Base-by-base conservation (phyloP, 2,888 invertebrate genomes). In the Ectemnius continuus region DNA sequence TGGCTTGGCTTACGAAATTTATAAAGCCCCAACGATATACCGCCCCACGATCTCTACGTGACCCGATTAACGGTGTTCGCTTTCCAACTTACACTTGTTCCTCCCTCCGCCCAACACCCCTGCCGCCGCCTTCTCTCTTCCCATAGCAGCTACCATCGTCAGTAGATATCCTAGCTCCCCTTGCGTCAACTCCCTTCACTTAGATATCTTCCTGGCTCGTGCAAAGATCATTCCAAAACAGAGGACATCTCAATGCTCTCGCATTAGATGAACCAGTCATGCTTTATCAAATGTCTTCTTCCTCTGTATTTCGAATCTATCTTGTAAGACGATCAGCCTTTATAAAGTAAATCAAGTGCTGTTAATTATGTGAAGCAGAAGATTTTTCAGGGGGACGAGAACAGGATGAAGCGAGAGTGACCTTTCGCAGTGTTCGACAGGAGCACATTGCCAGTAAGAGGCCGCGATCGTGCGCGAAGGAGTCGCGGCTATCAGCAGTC, bases 1-100 rank as follows among this genome's bases (percentile, higher is more conserved):
- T 68, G 79, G 79, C 67, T 36, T 66, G 63, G 67, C 68, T 73
- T 46, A 73, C 57, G 66, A 70, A 81, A 81, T 81, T 78, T 73
- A 76, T 72, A 70, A 75, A 74, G 79, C 69, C 59, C 61, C 47
- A 45, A 69, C 56, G 76, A 71, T 56, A 61, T 20, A 61, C 45
- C 67, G 58, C 16, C 48, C 46, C 67, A 45, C n/a, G 47, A 47
- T 64, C 36, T 36, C 36, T 61, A 57, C 57, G 16, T 63, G 66
- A 23, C 48, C 46, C 61, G 60, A 13, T 56, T 64, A 64, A 16
- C 14, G 23, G 11, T 56, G 61, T 45, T 46, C 11, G 28, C 58
- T 48, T 63, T 23, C 46, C 45, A 23, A 14, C 57, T 64, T 68
- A 73, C 67, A 67, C 71, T 72, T 73, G 70, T 70, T 64, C n/a